Conservation (phyloP, 2,888 invertebrate species). For the Acrobeloides nanus region DNA sequence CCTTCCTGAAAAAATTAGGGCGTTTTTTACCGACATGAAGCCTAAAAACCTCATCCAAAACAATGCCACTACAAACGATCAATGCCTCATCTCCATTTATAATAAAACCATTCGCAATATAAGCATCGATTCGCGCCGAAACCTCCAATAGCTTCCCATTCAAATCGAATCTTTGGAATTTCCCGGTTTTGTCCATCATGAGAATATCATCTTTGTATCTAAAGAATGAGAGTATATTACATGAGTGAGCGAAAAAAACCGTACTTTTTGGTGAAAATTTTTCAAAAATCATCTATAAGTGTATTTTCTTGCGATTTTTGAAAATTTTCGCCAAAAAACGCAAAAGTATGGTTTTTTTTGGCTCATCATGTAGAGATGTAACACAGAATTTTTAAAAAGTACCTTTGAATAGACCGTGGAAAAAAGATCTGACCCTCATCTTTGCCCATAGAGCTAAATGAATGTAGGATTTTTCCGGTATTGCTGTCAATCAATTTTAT, state of each 20-base stretch:
- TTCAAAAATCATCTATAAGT: too few species aligned
- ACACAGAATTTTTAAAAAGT: background rate
- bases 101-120: slow-evolving; percentile 43
- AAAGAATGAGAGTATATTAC: slow-evolving; percentile 10
- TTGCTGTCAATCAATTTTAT: slow-evolving; percentile 33
- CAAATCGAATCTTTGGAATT: slow-evolving; percentile 34
- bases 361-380: background rate
- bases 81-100: slow-evolving; percentile 34
- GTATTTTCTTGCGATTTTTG: too few species aligned
- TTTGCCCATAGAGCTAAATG: slow-evolving; percentile 32
- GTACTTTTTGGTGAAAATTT: background rate
- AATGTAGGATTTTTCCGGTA: slow-evolving; percentile 19
- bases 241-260: slow-evolving; percentile 1
- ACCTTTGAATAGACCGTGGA: slow-evolving; percentile 36
- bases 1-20: slow-evolving; percentile 25
- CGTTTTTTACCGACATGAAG: too few species aligned
- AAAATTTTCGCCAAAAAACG: too few species aligned
- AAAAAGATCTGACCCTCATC: slow-evolving; percentile 42
- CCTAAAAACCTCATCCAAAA: slow-evolving; percentile 31
- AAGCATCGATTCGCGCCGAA: slow-evolving; percentile 39
- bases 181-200: slow-evolving; percentile 43
- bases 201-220: slow-evolving; percentile 32
- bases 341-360: too few species aligned
- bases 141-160: slow-evolving; percentile 25
- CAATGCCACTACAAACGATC: slow-evolving; percentile 42